Evolutionary conservation across 1,140 invertebrate genomes (phyloP).

Genomic region (Platyscapa corneri): DNA sequence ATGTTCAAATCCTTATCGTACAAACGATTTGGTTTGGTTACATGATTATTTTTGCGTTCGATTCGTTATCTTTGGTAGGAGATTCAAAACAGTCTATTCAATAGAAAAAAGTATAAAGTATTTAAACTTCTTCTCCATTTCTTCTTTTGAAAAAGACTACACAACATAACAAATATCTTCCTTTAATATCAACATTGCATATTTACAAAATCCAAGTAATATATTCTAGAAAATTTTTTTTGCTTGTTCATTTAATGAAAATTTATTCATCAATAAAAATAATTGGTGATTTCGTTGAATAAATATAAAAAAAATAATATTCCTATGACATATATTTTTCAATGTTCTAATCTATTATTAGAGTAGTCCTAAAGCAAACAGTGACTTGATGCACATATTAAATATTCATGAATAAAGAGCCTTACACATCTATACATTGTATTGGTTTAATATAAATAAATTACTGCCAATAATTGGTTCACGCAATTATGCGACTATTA

Average conservation of each 20-base stretch:
- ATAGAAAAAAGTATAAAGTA: constrained; percentile 57
- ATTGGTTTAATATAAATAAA: constrained; percentile 46
- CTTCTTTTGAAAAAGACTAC: constrained; percentile 46
- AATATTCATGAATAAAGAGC: constrained; percentile 43
- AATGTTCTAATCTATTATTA: constrained; percentile 43
- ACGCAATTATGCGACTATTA: constrained; percentile 13
- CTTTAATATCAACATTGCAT: constrained; percentile 46
- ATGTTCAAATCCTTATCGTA: constrained; percentile 32
- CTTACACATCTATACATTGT: constrained; percentile 41
- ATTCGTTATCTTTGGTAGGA: constrained; percentile 63
- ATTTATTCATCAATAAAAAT: constrained; percentile 32
- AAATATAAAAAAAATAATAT: constrained; percentile 47
- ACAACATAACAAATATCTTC: constrained; percentile 45
- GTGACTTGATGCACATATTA: constrained; percentile 41
- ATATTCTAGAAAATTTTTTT: constrained; percentile 19
- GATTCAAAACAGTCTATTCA: constrained; percentile 52
- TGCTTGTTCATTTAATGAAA: constrained; percentile 31
- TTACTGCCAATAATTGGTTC: constrained; percentile 38
- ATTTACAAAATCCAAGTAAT: constrained; percentile 48
- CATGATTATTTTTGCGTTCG: constrained; percentile 32
- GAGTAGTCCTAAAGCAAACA: constrained; percentile 31
- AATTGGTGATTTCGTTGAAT: constrained; percentile 35
- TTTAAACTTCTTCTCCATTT: constrained; percentile 26
- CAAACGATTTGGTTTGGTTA: constrained; percentile 38
- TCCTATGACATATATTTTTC: constrained; percentile 35